Evolutionary conservation across 2,888 invertebrate genomes (phyloP).

Genomic region (Eilema sororculum): DNA sequence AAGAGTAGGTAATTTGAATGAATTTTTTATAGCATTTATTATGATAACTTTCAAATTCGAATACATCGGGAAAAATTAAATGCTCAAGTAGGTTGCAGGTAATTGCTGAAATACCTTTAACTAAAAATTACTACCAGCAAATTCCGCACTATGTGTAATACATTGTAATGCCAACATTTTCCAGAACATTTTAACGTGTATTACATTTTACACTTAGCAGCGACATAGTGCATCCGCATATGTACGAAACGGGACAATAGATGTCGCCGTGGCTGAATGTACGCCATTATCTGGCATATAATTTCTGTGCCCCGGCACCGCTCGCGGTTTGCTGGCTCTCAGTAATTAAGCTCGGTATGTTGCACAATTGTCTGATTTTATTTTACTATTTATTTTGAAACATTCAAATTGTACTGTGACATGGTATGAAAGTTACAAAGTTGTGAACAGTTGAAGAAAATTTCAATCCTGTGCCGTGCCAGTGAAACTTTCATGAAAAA

Average conservation of each 20-base stretch:
- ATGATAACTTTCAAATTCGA: too few species aligned
- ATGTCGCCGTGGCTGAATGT: slow-evolving; percentile 61
- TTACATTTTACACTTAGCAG: slow-evolving; percentile 25
- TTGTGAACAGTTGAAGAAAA: not conserved
- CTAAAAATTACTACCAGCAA: not conserved
- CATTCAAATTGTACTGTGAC: not conserved
- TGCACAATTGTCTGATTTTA: slow-evolving; percentile 38
- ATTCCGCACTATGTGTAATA: not conserved
- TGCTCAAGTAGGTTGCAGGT: too few species aligned
- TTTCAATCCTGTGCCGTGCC: not conserved
- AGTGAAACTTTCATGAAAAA: not conserved
- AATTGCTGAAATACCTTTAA: not conserved
- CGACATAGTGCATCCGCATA: slow-evolving; percentile 31
- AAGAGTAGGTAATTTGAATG: too few species aligned
- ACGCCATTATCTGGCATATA: slow-evolving; percentile 66
- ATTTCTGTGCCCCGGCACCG: slow-evolving; percentile 59
- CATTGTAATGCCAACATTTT: not conserved
- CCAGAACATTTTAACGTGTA: slow-evolving; percentile 8
- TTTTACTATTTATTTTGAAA: slow-evolving; percentile 27
- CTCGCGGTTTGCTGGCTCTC: slow-evolving; percentile 48
- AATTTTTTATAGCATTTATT: too few species aligned
- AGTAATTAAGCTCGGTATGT: slow-evolving; percentile 49
- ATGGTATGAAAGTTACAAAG: not conserved
- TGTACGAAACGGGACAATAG: slow-evolving; percentile 61
- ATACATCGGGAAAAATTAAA: too few species aligned